Evolutionary conservation across 2,888 invertebrate genomes (phyloP), one percentile per base, ranked within the genome.

Genomic region (Oscheius myriophilus): DNA sequence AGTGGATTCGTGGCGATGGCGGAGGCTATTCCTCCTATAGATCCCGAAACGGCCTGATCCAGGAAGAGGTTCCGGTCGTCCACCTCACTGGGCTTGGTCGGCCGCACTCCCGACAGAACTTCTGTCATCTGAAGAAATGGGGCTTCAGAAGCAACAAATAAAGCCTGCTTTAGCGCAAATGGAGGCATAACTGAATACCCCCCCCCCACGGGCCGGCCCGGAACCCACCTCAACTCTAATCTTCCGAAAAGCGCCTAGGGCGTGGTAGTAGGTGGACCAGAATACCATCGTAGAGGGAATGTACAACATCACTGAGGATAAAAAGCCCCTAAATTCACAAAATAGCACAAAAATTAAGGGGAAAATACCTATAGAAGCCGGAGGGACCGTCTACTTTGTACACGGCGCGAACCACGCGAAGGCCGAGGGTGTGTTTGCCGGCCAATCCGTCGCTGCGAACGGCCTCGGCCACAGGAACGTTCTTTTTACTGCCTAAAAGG

Each of bases 251-350:
- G 75, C 52, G 26, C 71, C 66, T 23, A 82, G 67, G 14, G 75
- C 74, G 26, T 79, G 77, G 75, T 85, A 85, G 61, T 85, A 85
- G 4, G 81, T 78, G 2, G 78, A 76, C 85, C 85, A 85, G 71
- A 85, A 85, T 26, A 85, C 81, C 84, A 85, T 84, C 12, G 83
- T 83, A 39, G 78, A 77, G 0, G 85, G 85, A 62, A 83, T 81
- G 73, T 83, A 85, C 18, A 84, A 70, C 73, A 83, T 76, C 18
- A 83, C 69, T 33, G 84, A 82, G 9, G 84, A 82, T 12, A 82
- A 61, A 69, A 83, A 83, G 16, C 84, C 84, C 59, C 83, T 82
- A 69, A 39, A 75, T 61, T 9, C 46, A 21, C 26, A 6, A 25
- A 16, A 18, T 49, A 42, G 25, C 25, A 18, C 2, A 18, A 21